Base-by-base conservation (phyloP, 2,888 invertebrate genomes). In the Netelia melanura region DNA sequence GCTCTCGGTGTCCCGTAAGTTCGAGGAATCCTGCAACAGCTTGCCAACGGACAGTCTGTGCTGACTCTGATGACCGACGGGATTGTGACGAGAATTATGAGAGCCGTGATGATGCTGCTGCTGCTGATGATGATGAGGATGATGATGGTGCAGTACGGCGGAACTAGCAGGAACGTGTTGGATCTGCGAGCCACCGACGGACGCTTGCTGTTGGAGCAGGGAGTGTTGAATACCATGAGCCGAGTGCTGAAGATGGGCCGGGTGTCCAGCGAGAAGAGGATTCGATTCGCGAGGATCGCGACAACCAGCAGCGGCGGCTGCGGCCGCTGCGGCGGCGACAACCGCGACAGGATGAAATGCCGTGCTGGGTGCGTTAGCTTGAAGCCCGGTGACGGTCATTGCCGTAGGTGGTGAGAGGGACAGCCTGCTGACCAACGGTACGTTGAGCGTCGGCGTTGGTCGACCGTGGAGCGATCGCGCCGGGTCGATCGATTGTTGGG, bases 401-500 rank as follows among this genome's bases (percentile, higher is more conserved):
- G 91, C 91, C 83, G 92, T 90, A 81, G 95, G 94, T 8, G 95
- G 94, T 25, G 95, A 93, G 23, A 93, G 87, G 14, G 93, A 92
- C 38, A 93, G 88, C 83, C 93, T 90, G 17, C 91, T 91, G 8
- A 92, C 91, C 44, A 93, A 86, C 0, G 93, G 93, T 56, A 93
- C 91, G 87, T 89, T 92, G 54, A 85, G 56, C 3, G 80, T 68
- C 75, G 92, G 90, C 3, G 92, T 90, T 5, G 91, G 89, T 65
- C 91, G 81, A 8, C 72, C 48, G 21, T 68, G 72, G 58, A 92
- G 92, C 77, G 93, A 86, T 85, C 92, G 90, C 72, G 91, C 92
- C 10, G 81, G 64, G 30, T 85, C 84, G 10, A 85, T 48, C 1
- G 85, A 82, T 6, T 90, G 90, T 56, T 89, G 88, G 2, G 92